Conservation (phyloP, 2,797 vertebrate species). For the Epinephelus awoara region DNA sequence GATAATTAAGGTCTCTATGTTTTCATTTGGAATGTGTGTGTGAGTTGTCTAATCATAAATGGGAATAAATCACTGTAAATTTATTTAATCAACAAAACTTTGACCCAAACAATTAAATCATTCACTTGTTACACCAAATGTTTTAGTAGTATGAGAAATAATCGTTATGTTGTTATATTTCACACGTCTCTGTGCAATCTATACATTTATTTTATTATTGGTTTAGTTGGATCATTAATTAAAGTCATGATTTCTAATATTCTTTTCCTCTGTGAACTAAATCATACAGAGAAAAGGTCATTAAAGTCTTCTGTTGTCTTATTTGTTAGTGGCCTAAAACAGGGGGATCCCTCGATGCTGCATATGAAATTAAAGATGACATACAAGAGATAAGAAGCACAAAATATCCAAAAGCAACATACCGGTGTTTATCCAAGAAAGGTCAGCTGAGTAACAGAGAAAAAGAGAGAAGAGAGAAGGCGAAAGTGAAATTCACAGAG, state of each 20-base stretch:
- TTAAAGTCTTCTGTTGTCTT: not conserved
- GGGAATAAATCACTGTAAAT: not conserved
- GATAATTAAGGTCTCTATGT: not conserved
- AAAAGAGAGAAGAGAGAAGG: slow-evolving; percentile 60
- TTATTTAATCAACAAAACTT: not conserved
- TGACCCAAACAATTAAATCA: not conserved
- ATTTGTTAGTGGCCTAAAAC: slow-evolving; percentile 9
- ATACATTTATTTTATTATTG: not conserved
- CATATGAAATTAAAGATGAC: not conserved
- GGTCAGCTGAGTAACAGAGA: slow-evolving; percentile 72
- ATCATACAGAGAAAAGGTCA: not conserved
- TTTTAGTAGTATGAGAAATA: not conserved
- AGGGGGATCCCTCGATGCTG: not conserved
- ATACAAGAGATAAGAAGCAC: slow-evolving; percentile 7
- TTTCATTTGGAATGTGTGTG: not conserved
- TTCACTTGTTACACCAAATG: not conserved
- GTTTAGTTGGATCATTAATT: slow-evolving; percentile 16
- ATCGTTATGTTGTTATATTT: not conserved
- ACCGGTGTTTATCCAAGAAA: slow-evolving; percentile 83
- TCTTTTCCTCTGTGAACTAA: not conserved
- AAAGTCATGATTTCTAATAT: not conserved
- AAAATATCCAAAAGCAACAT: slow-evolving; percentile 69
- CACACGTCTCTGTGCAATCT: not conserved
- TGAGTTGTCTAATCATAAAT: not conserved
- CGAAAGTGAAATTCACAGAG: slow-evolving; percentile 34